Conservation (phyloP, 2,888 invertebrate species). For the Monoplex corrugatus region DNA sequence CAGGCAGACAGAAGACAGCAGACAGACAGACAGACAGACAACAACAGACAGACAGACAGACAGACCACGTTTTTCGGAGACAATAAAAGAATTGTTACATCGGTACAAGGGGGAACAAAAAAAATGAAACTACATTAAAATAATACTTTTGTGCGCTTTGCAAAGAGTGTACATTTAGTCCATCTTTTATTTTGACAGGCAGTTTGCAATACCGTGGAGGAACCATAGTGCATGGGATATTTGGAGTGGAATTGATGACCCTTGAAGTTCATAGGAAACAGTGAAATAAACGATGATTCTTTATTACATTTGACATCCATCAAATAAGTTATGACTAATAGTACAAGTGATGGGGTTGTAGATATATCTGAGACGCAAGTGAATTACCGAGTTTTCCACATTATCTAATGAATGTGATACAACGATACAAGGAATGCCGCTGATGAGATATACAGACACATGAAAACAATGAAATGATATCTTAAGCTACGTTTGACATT, state of each 20-base stretch:
- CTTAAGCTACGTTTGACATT: no score
- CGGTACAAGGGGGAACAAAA: not conserved
- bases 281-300: not conserved
- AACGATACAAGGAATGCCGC: not conserved
- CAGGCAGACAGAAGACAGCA: no score
- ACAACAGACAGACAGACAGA: no score
- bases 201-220: slow-evolving; percentile 4
- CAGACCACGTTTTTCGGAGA: no score
- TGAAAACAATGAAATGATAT: not conserved
- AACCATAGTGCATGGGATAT: not conserved
- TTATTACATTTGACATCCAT: no score
- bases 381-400: not conserved
- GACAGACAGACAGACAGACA: no score
- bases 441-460: not conserved
- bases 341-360: not conserved
- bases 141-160: not conserved
- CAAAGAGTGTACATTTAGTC: not conserved
- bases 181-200: not conserved
- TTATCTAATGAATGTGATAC: not conserved
- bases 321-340: no score
- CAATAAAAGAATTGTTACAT: no score
- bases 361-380: not conserved
- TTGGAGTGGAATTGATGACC: not conserved
- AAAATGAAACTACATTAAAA: not conserved
- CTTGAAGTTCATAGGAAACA: no score